Evolutionary conservation across 1,140 invertebrate species (phyloP), one percentile per base, ranked within the genome.

Genomic region (Helicoverpa zea): DNA sequence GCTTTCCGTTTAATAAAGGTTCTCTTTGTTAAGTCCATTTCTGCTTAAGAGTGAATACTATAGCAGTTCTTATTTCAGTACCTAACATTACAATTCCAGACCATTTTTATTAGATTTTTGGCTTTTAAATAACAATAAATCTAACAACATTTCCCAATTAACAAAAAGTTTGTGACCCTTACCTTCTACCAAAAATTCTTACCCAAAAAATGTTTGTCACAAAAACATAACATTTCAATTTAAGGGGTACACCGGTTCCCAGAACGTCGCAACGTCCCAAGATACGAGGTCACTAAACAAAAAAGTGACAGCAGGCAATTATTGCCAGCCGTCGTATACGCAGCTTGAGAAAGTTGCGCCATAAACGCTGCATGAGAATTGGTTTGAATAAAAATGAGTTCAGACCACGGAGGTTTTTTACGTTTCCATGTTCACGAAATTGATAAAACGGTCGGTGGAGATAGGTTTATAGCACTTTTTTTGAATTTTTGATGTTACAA

Each of bases 351-450:
- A 87, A 87, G 70, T 87, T 51, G 18, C 12, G 5, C 68, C 79
- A 84, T 86, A 87, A 87, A 83, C 84, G 80, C 84, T 83, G 83
- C 83, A 84, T 86, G 76, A 86, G 72, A 86, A 86, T 84, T 80
- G 79, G 61, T 83, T 83, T 82, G 84, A 83, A 85, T 86, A 83
- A 83, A 64, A 87, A 86, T 84, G 79, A 84, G 63, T 35, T 47
- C 58, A 58, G 13, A 49, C 35, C 59, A 47, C 43, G 18, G 43
- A 59, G 23, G 18, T 51, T 51, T 63, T 59, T 63, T 29, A 49
- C 47, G 51, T 43, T 30, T 49, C 64, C 63, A 35, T 43, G 43
- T 66, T 74, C 13, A 12, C n/a, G 16, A 74, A 70, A 74, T 74
- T 74, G 52, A 58, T 74, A 74, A 74, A 58, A 47, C n/a, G 35